Evolutionary conservation across 2,888 invertebrate species (phyloP).

Genomic region (Microdon myrmicae): DNA sequence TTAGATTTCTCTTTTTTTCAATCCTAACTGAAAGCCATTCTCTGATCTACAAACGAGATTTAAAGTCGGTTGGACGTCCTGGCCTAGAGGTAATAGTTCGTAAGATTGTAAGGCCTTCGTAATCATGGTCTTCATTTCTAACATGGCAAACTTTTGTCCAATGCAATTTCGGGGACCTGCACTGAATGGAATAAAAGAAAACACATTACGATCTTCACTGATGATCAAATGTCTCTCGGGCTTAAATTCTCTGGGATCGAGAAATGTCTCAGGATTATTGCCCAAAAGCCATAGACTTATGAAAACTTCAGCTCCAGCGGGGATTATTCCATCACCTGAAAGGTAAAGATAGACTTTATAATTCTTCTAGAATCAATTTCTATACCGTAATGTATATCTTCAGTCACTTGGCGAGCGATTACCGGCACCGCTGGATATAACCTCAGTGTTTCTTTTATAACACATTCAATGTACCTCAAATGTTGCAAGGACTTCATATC

Average conservation of each 20-base stretch:
- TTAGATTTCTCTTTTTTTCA: constrained; percentile 54
- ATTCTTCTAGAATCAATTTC: too few species aligned
- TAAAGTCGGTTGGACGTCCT: constrained; percentile 53
- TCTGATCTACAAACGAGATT: constrained; percentile 58
- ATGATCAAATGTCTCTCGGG: constrained; percentile 67
- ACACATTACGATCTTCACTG: constrained; percentile 57
- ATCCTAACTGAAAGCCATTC: constrained; percentile 58
- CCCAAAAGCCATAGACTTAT: constrained; percentile 55
- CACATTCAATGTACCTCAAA: constrained; percentile 69
- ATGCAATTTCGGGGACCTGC: constrained; percentile 68
- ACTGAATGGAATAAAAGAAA: constrained; percentile 59
- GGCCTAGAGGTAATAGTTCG: constrained; percentile 58
- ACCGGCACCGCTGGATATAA: constrained; percentile 74
- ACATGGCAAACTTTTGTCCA: constrained; percentile 60
- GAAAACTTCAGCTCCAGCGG: constrained; percentile 56
- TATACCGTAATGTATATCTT: constrained; percentile 70
- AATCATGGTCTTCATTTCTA: constrained; percentile 58
- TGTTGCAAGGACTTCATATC: constrained; percentile 55
- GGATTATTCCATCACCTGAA: constrained; percentile 57
- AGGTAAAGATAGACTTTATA: not conserved
- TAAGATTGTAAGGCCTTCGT: constrained; percentile 56
- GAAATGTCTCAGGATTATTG: constrained; percentile 51
- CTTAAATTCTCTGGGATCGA: constrained; percentile 55
- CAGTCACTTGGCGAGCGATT: constrained; percentile 69
- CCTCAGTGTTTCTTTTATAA: constrained; percentile 74